phyloP scores from a whole-genome alignment of 2,113 vertebrate species.

The Gymnobelideus leadbeateri region DNA sequence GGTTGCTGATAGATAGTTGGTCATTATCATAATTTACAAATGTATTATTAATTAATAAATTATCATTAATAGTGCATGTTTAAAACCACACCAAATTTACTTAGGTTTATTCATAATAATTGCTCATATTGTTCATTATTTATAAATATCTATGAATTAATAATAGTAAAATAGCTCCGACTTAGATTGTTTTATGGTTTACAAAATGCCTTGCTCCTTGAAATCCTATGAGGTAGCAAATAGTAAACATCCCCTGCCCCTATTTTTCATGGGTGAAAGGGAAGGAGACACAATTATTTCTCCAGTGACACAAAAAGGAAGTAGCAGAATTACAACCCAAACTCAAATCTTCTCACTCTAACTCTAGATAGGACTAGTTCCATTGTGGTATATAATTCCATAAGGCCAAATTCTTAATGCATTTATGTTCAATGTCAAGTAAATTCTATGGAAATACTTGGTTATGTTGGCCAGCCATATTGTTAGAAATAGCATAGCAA shows the following conservation, averaged over 20 bases:
- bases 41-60: not conserved
- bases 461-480: not conserved
- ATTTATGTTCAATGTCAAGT: slow-evolving; percentile 28
- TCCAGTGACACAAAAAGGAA: not conserved
- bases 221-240: not conserved
- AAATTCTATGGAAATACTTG: slow-evolving; percentile 3
- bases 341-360: not conserved
- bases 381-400: not conserved
- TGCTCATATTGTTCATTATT: not conserved
- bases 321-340: not conserved
- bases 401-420: not conserved
- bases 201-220: not conserved
- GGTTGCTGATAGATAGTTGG: not conserved
- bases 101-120: not conserved
- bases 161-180: not conserved
- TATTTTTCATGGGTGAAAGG: not conserved
- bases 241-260: not conserved
- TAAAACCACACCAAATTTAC: not conserved
- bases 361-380: not conserved
- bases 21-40: not conserved
- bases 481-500: not conserved
- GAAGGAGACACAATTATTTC: not conserved
- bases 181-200: not conserved
- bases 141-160: not conserved
- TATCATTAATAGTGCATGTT: not conserved